Conservation (phyloP, 2,888 invertebrate genomes). For the Labia minor region DNA sequence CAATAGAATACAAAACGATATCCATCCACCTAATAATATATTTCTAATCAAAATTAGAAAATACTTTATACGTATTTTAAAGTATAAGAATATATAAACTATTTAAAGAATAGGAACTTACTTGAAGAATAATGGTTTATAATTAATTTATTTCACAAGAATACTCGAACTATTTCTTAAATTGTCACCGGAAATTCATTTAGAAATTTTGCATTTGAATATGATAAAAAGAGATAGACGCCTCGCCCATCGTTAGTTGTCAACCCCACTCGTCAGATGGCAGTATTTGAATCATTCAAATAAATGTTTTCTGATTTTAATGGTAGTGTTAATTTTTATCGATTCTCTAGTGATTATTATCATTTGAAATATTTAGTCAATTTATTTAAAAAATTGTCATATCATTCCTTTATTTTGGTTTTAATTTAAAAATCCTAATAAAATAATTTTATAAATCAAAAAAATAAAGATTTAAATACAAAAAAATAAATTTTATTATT, state of each 20-base stretch:
- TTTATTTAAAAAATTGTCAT: too few species aligned
- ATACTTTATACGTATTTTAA: neutral
- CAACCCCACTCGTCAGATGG: neutral
- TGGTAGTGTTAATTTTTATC: too few species aligned
- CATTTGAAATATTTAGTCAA: too few species aligned
- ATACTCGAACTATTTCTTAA: slow-evolving; percentile 19
- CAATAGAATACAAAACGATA: neutral
- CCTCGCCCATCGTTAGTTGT: neutral
- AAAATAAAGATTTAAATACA: too few species aligned
- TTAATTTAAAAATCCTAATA: too few species aligned
- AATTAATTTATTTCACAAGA: neutral
- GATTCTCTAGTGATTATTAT: too few species aligned
- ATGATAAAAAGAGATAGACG: neutral
- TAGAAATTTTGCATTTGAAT: neutral
- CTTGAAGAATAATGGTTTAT: neutral
- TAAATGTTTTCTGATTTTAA: too few species aligned
- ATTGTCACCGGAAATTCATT: slow-evolving; percentile 22
- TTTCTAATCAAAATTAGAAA: neutral
- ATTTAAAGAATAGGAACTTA: neutral
- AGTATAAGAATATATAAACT: too few species aligned
- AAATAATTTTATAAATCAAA: too few species aligned
- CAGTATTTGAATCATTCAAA: neutral
- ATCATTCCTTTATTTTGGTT: too few species aligned
- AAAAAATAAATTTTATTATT: too few species aligned
- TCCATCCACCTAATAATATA: neutral